Percentiles rank a stretch among this genome's conserved stretches.
phyloP scores from a whole-genome alignment of 2,113 vertebrate genomes.

The Rana temporaria region DNA sequence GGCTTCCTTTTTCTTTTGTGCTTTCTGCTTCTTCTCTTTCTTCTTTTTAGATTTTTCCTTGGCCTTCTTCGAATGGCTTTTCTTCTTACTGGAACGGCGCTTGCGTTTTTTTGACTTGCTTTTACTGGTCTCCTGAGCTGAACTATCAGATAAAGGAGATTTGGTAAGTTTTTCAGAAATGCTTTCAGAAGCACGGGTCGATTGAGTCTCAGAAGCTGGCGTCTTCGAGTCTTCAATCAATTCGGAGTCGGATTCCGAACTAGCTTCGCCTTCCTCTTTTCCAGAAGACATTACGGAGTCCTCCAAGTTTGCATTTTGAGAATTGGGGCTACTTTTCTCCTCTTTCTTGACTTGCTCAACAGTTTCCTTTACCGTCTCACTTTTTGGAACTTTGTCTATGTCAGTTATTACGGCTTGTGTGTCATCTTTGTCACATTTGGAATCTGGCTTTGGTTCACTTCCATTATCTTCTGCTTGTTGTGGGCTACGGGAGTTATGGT shows the following conservation, averaged over 20 bases:
- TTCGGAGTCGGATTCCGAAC: slow-evolving; percentile 82
- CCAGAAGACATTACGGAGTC: slow-evolving; percentile 68
- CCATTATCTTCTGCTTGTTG: not conserved
- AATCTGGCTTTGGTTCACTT: slow-evolving; percentile 47
- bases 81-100: slow-evolving; percentile 76
- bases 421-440: slow-evolving; percentile 52
- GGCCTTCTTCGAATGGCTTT: slow-evolving; percentile 73
- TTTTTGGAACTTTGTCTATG: slow-evolving; percentile 59
- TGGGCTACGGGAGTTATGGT: not conserved
- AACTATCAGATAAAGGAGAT: slow-evolving; percentile 64
- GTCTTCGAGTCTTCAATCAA: slow-evolving; percentile 62
- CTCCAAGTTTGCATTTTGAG: not conserved
- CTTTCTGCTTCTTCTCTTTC: slow-evolving; percentile 85
- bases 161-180: slow-evolving; percentile 58
- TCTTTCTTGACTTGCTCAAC: not conserved
- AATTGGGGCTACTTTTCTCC: not conserved
- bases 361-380: not conserved
- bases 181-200: slow-evolving; percentile 24
- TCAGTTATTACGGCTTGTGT: not conserved
- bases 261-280: slow-evolving; percentile 95
- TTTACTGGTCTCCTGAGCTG: slow-evolving; percentile 61
- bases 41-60: slow-evolving; percentile 83
- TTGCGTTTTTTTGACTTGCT: slow-evolving; percentile 83
- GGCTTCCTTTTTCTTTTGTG: slow-evolving; percentile 84
- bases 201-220: slow-evolving; percentile 57